phyloP scores from a whole-genome alignment of 2,113 vertebrate species.

The Trichomycterus rosablanca region DNA sequence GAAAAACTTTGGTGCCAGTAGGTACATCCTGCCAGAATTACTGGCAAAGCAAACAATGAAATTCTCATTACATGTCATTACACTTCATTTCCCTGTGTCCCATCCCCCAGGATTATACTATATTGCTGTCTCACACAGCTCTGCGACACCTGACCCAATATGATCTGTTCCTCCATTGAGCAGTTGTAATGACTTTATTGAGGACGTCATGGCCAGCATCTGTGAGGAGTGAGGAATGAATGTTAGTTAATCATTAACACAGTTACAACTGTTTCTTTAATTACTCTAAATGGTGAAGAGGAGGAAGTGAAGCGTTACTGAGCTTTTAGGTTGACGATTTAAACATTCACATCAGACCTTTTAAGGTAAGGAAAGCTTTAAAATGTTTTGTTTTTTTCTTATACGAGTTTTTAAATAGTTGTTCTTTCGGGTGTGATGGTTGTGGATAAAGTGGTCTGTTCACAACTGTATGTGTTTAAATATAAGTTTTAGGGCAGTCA shows the following conservation, averaged over 20 bases:
- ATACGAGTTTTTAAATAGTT: not conserved
- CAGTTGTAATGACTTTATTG: not conserved
- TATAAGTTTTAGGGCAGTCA: too few species aligned
- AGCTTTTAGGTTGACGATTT: not conserved
- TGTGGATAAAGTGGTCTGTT: too few species aligned
- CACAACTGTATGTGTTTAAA: too few species aligned
- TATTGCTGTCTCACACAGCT: too few species aligned
- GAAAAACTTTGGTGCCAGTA: not conserved
- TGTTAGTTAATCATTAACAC: constrained; percentile 35
- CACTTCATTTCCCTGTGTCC: too few species aligned
- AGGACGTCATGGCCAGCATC: not conserved
- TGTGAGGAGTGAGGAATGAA: not conserved
- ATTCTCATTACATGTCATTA: too few species aligned
- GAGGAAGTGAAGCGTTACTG: not conserved
- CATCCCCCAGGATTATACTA: too few species aligned
- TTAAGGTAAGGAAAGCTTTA: constrained; percentile 4
- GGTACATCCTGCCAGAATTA: not conserved
- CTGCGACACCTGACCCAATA: too few species aligned
- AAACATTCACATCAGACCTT: not conserved
- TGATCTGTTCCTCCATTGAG: not conserved
- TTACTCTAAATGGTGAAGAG: not conserved
- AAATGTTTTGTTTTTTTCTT: not conserved
- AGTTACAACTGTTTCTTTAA: not conserved
- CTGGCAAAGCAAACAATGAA: too few species aligned
- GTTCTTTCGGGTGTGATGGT: too few species aligned